Evolutionary conservation across 1,140 invertebrate genomes (phyloP).

Genomic region (Hyposmocoma kahamanoa): DNA sequence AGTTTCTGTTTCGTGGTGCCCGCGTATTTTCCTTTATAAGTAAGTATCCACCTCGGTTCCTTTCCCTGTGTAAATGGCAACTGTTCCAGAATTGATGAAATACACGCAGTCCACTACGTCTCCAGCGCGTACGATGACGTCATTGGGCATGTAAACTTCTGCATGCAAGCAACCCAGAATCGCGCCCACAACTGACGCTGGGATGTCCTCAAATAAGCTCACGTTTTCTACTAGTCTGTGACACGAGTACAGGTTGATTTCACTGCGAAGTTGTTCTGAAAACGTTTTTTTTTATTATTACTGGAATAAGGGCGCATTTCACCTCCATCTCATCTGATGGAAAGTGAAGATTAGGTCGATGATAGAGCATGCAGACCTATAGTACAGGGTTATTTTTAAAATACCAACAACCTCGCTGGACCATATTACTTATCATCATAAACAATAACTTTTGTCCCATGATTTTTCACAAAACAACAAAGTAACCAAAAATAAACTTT

Average conservation of each 20-base stretch:
- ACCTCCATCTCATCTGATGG: too few relatives aligned
- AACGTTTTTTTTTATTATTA: neutral
- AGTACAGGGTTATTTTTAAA: too few relatives aligned
- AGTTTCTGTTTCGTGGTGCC: too few relatives aligned
- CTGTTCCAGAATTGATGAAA: slow-evolving; percentile 74
- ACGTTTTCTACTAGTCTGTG: slow-evolving; percentile 33
- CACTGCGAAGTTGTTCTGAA: slow-evolving; percentile 41
- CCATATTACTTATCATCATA: too few relatives aligned
- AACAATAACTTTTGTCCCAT: too few relatives aligned
- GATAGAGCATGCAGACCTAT: too few relatives aligned
- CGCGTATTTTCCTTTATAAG: too few relatives aligned
- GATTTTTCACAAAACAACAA: too few relatives aligned
- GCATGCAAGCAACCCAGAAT: slow-evolving; percentile 35
- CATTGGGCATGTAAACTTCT: slow-evolving; percentile 43
- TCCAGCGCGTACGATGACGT: slow-evolving; percentile 71
- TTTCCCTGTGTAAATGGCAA: slow-evolving; percentile 75
- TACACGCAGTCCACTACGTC: slow-evolving; percentile 76
- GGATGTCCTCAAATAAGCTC: slow-evolving; percentile 26
- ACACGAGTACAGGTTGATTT: slow-evolving; percentile 37
- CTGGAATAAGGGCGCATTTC: neutral
- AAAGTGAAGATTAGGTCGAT: too few relatives aligned
- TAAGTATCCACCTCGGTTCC: slow-evolving; percentile 77
- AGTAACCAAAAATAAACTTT: too few relatives aligned
- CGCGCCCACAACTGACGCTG: slow-evolving; percentile 26
- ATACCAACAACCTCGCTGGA: too few relatives aligned